Percentiles rank a stretch among this genome's conserved stretches.
These are phyloP conservation scores for Phoeniculus purpureus DNA, from an alignment of 2,797 vertebrate genomes.

Conservation along the genomic window DNA sequence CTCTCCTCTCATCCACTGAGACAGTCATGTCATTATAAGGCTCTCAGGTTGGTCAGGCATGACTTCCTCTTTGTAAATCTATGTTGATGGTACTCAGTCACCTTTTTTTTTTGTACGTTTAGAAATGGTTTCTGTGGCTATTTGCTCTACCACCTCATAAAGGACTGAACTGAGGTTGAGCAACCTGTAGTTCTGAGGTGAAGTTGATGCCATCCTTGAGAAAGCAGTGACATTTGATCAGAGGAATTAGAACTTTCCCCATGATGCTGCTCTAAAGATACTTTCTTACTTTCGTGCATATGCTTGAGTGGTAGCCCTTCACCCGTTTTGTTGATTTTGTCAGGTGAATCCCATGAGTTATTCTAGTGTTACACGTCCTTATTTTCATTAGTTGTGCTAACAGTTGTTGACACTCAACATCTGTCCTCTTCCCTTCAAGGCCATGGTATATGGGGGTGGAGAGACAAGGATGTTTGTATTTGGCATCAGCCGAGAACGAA, in stretches of 20 bases:
- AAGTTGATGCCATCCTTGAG: too few species aligned
- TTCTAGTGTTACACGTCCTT: neutral
- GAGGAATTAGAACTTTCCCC: neutral
- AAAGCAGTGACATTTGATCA: neutral
- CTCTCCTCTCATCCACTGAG: too few species aligned
- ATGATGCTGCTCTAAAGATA: neutral
- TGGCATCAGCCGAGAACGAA: neutral
- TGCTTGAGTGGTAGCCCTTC: neutral
- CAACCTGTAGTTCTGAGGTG: too few species aligned
- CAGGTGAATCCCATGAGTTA: neutral
- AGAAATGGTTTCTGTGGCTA: too few species aligned
- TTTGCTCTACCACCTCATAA: too few species aligned
- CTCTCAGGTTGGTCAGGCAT: too few species aligned
- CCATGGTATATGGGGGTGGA: neutral
- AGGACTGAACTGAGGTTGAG: too few species aligned
- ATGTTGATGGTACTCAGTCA: too few species aligned
- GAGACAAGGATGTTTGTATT: neutral
- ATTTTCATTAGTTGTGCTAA: neutral
- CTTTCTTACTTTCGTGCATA: neutral
- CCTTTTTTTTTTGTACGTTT: too few species aligned
- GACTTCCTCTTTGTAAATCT: too few species aligned
- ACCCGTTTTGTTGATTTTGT: neutral
- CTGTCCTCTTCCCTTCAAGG: neutral
- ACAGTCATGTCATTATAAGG: too few species aligned
- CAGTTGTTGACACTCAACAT: neutral